These are phyloP conservation scores for Sitobion miscanthi DNA, from an alignment of 1,140 invertebrate species.

Conservation along the genomic window DNA sequence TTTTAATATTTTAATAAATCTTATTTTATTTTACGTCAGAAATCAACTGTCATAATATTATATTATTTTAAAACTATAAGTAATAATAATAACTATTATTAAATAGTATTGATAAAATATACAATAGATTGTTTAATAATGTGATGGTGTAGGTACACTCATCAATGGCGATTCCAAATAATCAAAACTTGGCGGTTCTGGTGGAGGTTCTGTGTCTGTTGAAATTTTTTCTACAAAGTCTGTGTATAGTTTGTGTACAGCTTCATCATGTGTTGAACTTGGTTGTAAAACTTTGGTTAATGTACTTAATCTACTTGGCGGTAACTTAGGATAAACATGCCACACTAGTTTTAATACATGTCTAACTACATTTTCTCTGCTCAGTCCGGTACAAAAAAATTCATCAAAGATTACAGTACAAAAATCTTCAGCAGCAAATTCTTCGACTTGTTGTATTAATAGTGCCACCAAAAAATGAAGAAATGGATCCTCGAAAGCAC, in stretches of 20 bases:
- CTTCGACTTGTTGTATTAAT: slow-evolving; percentile 87
- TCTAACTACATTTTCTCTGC: slow-evolving; percentile 88
- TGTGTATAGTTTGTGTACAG: slow-evolving; percentile 81
- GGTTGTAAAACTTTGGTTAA: slow-evolving; percentile 88
- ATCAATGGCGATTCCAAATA: slow-evolving; percentile 82
- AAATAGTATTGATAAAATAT: neutral
- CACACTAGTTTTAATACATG: slow-evolving; percentile 91
- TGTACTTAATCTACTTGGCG: slow-evolving; percentile 77
- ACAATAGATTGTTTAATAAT: slow-evolving; percentile 61
- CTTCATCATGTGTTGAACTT: slow-evolving; percentile 77
- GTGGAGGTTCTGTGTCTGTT: slow-evolving; percentile 72
- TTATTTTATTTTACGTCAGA: neutral
- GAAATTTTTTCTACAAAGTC: slow-evolving; percentile 79
- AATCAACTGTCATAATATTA: neutral
- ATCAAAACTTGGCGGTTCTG: slow-evolving; percentile 71
- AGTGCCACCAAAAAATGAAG: slow-evolving; percentile 85
- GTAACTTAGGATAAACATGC: slow-evolving; percentile 89
- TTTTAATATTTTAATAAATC: neutral
- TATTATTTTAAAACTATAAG: neutral
- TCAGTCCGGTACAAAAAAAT: slow-evolving; percentile 89
- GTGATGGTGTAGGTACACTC: slow-evolving; percentile 83
- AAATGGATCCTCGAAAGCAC: slow-evolving; percentile 94
- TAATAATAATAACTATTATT: too few relatives aligned
- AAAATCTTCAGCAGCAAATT: slow-evolving; percentile 92
- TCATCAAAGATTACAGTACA: slow-evolving; percentile 96